phyloP scores from a whole-genome alignment of 2,888 invertebrate species.

The Dimorphilus gyrociliatus region DNA sequence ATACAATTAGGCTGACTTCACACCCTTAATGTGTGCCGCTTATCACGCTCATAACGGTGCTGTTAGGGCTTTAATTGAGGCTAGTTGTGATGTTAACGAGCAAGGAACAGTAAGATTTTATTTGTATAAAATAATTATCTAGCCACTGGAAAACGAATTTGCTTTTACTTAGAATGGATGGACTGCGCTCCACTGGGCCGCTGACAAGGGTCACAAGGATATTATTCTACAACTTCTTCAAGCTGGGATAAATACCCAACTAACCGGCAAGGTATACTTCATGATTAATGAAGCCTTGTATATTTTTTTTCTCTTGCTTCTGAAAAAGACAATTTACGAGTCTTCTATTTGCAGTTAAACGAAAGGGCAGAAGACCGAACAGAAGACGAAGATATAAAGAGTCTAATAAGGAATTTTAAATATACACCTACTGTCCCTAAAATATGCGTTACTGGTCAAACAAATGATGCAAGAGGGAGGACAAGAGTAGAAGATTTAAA shows the following conservation, averaged over 20 bases:
- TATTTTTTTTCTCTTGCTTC: too few relatives aligned
- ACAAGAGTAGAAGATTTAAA: too few relatives aligned
- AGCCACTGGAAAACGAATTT: neutral
- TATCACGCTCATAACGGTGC: conserved; percentile 34
- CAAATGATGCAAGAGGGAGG: too few relatives aligned
- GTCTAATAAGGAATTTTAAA: too few relatives aligned
- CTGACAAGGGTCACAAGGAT: conserved; percentile 28
- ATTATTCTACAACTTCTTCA: conserved; percentile 28
- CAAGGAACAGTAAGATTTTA: conserved; percentile 25
- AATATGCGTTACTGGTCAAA: too few relatives aligned
- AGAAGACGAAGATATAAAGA: too few relatives aligned
- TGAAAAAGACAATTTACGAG: too few relatives aligned
- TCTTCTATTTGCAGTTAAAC: too few relatives aligned
- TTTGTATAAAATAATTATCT: neutral
- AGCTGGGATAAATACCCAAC: conserved; percentile 27
- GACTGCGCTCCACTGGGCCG: conserved; percentile 38
- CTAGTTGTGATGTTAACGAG: conserved; percentile 26
- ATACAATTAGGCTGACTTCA: conserved; percentile 38
- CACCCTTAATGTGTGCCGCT: conserved; percentile 34
- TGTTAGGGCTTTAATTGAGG: conserved; percentile 23
- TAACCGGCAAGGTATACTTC: conserved; percentile 24
- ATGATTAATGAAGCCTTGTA: too few relatives aligned
- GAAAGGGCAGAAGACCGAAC: too few relatives aligned
- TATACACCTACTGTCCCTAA: too few relatives aligned
- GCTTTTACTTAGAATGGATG: conserved; percentile 25